Evolutionary conservation across 1,140 invertebrate genomes (phyloP).

Genomic region (Drosophila melanogaster): Release_6_plus_ISO1_MT NT_033779.5:14509501-14510000

Average conservation of each 20-base stretch:
- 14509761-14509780: slow-evolving; percentile 78
- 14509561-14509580: background rate
- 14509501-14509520: background rate
- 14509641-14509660: slow-evolving; percentile 43
- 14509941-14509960: slow-evolving; percentile 73
- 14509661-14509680: slow-evolving; percentile 68
- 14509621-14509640: slow-evolving; percentile 6
- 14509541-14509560: background rate
- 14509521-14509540: background rate
- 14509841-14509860: slow-evolving; percentile 49
- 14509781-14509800: slow-evolving; percentile 77
- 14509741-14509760: slow-evolving; percentile 71
- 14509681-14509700: slow-evolving; percentile 76
- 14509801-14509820: slow-evolving; percentile 35
- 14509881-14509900: slow-evolving; percentile 12
- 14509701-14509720: slow-evolving; percentile 72
- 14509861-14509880: slow-evolving; percentile 57
- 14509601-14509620: slow-evolving; percentile 5
- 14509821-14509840: slow-evolving; percentile 12
- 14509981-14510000: slow-evolving; percentile 71
- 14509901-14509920: slow-evolving; percentile 16
- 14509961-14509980: slow-evolving; percentile 77
- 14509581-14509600: slow-evolving; percentile 9
- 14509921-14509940: slow-evolving; percentile 61
- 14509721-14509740: slow-evolving; percentile 30